These are phyloP conservation scores for Anthonomus grandis DNA, from an alignment of 1,140 invertebrate species.

Conservation along the genomic window DNA sequence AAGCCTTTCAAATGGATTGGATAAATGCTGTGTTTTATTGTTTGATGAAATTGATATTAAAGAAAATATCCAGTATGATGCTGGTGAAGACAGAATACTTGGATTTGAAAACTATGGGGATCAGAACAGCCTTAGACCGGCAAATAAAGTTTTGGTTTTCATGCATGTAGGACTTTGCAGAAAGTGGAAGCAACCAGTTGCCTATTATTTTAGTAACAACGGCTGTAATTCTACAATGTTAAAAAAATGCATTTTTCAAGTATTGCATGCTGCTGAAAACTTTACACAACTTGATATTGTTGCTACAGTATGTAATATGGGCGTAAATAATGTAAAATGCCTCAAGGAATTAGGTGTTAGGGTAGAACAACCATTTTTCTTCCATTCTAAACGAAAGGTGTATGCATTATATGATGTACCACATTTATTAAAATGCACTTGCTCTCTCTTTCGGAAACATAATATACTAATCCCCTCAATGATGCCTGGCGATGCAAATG, in stretches of 20 bases:
- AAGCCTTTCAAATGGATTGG: not conserved
- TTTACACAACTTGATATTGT: conserved; percentile 18
- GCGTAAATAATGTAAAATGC: conserved; percentile 10
- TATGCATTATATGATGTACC: conserved; percentile 8
- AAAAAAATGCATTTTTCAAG: conserved; percentile 6
- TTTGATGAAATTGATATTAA: conserved; percentile 13
- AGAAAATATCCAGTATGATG: not conserved
- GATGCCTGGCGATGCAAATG: not conserved
- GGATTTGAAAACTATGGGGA: not conserved
- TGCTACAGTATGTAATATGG: conserved; percentile 25
- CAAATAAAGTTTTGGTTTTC: conserved; percentile 23
- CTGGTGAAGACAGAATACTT: not conserved
- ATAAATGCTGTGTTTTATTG: conserved; percentile 3
- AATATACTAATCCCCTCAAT: not conserved
- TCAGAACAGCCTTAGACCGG: too few relatives aligned
- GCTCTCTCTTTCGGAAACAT: not conserved
- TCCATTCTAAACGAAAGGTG: not conserved
- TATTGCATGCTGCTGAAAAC: conserved; percentile 6
- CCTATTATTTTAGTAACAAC: too few relatives aligned
- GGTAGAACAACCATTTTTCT: not conserved
- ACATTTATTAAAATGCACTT: conserved; percentile 8
- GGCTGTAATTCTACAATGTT: not conserved
- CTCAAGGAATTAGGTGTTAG: conserved; percentile 8
- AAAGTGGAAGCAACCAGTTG: conserved; percentile 22
- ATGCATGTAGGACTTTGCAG: conserved; percentile 11